Conservation (phyloP, 2,888 invertebrate species). For the Trachelus troglodyta region DNA sequence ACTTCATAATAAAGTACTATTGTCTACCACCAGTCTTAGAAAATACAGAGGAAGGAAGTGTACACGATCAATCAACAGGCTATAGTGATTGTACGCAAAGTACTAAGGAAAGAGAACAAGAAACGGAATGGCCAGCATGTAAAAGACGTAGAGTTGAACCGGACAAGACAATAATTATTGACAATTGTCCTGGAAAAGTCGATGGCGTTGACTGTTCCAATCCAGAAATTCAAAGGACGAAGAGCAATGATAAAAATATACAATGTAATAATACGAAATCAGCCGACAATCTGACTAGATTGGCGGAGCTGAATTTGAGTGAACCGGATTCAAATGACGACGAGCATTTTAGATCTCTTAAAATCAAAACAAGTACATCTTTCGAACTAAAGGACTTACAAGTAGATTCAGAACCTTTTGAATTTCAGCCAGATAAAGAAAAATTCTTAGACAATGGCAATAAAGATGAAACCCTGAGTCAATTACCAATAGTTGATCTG, state of each 20-base stretch:
- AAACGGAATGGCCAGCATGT: neutral
- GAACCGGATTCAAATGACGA: slow-evolving; percentile 47
- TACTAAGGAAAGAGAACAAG: slow-evolving; percentile 5
- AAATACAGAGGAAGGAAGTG: slow-evolving; percentile 20
- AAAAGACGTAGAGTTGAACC: slow-evolving; percentile 10
- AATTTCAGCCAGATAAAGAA: neutral
- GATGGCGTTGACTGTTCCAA: neutral
- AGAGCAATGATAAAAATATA: neutral
- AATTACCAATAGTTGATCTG: slow-evolving; percentile 56
- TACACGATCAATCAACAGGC: slow-evolving; percentile 10
- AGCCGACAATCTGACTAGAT: neutral
- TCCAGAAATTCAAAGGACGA: neutral
- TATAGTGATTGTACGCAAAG: slow-evolving; percentile 6
- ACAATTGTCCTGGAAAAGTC: neutral
- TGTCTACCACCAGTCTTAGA: slow-evolving; percentile 33
- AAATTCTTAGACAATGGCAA: neutral
- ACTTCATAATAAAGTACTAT: slow-evolving; percentile 50
- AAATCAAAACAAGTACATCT: neutral
- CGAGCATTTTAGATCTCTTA: neutral
- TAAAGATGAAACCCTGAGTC: slow-evolving; percentile 42
- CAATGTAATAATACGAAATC: neutral
- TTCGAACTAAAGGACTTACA: neutral
- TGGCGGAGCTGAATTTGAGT: slow-evolving; percentile 37
- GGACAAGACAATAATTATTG: neutral
- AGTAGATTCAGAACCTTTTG: neutral